Percentiles rank a stretch among this genome's conserved stretches.
Evolutionary conservation across 2,888 invertebrate species (phyloP).

Genomic region (Rhaphigaster nebulosa): DNA sequence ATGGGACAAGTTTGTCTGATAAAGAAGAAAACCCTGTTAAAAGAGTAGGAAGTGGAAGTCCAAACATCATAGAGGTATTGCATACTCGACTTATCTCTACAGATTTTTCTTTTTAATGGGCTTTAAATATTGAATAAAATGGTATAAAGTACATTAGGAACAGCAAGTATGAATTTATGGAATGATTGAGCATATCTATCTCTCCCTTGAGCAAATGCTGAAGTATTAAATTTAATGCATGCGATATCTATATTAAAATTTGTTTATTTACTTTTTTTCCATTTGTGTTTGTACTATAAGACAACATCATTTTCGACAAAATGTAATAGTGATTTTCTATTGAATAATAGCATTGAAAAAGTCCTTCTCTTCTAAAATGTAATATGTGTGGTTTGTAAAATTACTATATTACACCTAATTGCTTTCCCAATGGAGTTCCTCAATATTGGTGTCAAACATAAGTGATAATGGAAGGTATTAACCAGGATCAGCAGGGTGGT

Average conservation of each 20-base stretch:
- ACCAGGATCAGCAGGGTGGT: background rate
- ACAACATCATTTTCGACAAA: too few species aligned
- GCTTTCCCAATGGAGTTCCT: too few species aligned
- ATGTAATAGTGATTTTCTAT: too few species aligned
- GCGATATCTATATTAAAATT: too few species aligned
- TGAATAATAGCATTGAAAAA: too few species aligned
- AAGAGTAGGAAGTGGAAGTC: conserved; percentile 76
- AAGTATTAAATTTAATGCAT: background rate
- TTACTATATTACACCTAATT: too few species aligned
- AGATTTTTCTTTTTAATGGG: conserved; percentile 18
- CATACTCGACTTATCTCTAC: conserved; percentile 3
- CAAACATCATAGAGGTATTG: conserved; percentile 70
- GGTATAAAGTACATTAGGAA: background rate
- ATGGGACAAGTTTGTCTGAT: conserved; percentile 63
- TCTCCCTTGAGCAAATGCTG: background rate
- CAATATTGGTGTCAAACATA: too few species aligned
- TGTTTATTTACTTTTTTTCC: too few species aligned
- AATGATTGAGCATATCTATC: background rate
- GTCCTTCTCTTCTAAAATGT: too few species aligned
- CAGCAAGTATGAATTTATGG: background rate
- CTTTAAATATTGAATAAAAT: background rate
- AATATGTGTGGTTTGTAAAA: too few species aligned
- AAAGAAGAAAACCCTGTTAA: conserved; percentile 68
- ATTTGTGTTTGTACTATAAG: too few species aligned
- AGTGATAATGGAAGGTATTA: too few species aligned